phyloP scores from a whole-genome alignment of 2,113 vertebrate genomes.

The Pimephales promelas region DNA sequence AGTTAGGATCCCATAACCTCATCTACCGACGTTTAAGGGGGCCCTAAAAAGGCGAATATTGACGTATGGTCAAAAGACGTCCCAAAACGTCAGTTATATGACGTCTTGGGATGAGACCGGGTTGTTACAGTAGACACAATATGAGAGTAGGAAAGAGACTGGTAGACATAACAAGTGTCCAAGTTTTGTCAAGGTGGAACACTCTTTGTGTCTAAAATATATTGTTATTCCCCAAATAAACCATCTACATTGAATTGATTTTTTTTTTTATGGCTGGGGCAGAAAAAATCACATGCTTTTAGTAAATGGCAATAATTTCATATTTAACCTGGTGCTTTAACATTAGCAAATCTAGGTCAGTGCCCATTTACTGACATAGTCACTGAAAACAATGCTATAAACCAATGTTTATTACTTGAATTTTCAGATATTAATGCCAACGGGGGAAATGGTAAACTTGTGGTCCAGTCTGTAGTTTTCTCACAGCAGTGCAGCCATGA shows the following conservation, averaged over 20 bases:
- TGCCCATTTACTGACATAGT: not conserved
- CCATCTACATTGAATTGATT: not conserved
- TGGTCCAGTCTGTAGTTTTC: not conserved
- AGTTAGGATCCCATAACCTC: too few species aligned
- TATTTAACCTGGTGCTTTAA: conserved; percentile 17
- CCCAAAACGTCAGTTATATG: too few species aligned
- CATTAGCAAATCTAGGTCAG: not conserved
- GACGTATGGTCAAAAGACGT: too few species aligned
- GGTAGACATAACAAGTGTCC: conserved; percentile 18
- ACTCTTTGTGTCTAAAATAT: not conserved
- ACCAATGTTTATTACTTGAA: conserved; percentile 39
- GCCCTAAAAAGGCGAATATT: too few species aligned
- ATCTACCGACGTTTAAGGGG: too few species aligned
- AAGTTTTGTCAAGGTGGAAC: not conserved
- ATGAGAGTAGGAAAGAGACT: not conserved
- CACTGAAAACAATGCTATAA: not conserved
- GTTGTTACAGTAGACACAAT: conserved; percentile 44
- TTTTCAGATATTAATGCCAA: conserved; percentile 33
- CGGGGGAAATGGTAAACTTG: not conserved
- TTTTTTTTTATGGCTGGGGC: not conserved
- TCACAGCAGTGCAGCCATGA: conserved; percentile 3
- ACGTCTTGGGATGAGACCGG: too few species aligned
- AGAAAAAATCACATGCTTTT: not conserved
- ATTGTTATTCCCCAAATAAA: not conserved
- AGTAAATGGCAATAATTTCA: conserved; percentile 7